A percentile compares a stretch with the other conserved stretches of the same genome.
Conservation (phyloP, 2,797 vertebrate species). For the Etheostoma nigrum region DNA sequence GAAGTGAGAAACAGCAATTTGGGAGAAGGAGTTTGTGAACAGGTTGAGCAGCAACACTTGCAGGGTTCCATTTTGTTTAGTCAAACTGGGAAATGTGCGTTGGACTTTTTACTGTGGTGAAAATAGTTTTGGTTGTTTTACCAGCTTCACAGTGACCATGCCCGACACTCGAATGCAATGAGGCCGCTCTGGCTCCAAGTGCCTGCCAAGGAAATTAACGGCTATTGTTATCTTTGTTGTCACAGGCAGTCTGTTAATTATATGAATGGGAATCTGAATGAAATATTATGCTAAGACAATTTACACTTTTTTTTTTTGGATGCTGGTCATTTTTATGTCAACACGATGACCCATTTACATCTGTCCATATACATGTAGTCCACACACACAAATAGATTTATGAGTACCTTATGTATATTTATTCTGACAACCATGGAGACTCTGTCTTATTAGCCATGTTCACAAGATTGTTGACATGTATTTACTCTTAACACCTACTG, state of each 20-base stretch:
- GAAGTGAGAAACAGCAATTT: constrained; percentile 18
- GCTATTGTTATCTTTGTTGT: constrained; percentile 60
- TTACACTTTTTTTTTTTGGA: constrained; percentile 43
- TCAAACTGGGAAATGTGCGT: constrained; percentile 4
- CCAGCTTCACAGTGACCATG: constrained; percentile 38
- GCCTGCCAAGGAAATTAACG: constrained; percentile 53
- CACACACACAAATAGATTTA: constrained; percentile 6
- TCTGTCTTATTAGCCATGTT: constrained; percentile 15
- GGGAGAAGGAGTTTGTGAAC: background rate
- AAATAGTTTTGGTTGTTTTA: constrained; percentile 9
- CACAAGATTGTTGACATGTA: constrained; percentile 7
- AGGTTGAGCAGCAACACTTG: constrained; percentile 2
- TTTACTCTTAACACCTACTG: background rate
- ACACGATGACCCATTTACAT: constrained; percentile 38
- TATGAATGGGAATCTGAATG: constrained; percentile 46
- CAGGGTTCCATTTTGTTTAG: constrained; percentile 19
- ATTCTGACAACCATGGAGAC: background rate
- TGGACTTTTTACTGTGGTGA: background rate
- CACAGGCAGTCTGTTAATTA: constrained; percentile 46
- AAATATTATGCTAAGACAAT: constrained; percentile 46
- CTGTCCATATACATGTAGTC: constrained; percentile 28
- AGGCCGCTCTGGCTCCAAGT: constrained; percentile 10
- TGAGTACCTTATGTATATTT: constrained; percentile 17
- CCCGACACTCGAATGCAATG: constrained; percentile 25
- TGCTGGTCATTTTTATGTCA: constrained; percentile 35